phyloP scores from a whole-genome alignment of 2,113 vertebrate species.

The Podarcis muralis region DNA sequence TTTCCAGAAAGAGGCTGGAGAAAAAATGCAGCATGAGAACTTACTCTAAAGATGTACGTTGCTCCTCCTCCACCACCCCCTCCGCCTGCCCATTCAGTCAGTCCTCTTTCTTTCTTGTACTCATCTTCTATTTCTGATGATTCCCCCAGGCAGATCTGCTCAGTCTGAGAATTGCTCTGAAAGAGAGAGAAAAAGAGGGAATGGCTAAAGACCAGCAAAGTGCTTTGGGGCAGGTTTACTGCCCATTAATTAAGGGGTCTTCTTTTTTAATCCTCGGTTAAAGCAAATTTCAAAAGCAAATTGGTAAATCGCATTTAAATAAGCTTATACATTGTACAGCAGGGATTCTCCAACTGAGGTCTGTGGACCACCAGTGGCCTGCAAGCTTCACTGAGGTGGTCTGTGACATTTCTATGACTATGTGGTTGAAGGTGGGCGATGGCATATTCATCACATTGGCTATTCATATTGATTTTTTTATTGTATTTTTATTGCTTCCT shows the following conservation, averaged over 20 bases:
- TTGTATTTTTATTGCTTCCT: no score
- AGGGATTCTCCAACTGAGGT: not conserved
- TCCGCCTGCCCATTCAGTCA: slow-evolving; percentile 83
- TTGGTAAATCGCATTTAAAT: not conserved
- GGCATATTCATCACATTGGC: no score
- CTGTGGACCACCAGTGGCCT: not conserved
- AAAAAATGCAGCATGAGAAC: not conserved
- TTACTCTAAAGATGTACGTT: slow-evolving; percentile 86
- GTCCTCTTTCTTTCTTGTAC: slow-evolving; percentile 57
- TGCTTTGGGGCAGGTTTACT: not conserved
- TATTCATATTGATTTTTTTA: no score
- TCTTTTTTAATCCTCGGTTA: not conserved
- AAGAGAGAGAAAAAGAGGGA: slow-evolving; percentile 14
- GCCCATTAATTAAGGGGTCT: not conserved
- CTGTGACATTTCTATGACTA: no score
- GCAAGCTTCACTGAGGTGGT: not conserved
- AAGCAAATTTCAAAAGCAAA: not conserved
- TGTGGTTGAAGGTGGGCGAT: no score
- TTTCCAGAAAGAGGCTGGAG: not conserved
- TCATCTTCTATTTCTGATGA: slow-evolving; percentile 85
- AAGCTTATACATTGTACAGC: not conserved
- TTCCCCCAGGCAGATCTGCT: slow-evolving; percentile 87
- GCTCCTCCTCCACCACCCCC: slow-evolving; percentile 90
- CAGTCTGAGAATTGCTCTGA: slow-evolving; percentile 81
- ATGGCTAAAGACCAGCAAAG: not conserved